Percentiles rank a stretch among this genome's conserved stretches.
phyloP scores from a whole-genome alignment of 2,113 vertebrate genomes.

The Myotis brandtii region DNA sequence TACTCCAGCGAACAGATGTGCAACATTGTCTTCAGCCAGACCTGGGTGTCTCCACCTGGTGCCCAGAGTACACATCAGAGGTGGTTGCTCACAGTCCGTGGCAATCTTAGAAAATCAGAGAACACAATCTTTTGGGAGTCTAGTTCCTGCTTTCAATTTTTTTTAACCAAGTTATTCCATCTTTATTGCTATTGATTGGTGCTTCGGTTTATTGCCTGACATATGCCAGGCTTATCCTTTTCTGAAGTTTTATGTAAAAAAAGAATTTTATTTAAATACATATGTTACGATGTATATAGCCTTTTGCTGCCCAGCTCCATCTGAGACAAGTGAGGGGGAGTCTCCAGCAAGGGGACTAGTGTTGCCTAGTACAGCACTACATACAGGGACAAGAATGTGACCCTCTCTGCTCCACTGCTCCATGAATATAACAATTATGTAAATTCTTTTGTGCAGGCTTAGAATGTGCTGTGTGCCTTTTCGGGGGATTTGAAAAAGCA shows the following conservation, averaged over 20 bases:
- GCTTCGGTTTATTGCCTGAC: not conserved
- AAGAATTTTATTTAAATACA: not conserved
- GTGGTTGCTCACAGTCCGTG: not conserved
- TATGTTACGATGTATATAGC: not conserved
- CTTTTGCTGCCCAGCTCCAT: not conserved
- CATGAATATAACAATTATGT: slow-evolving; percentile 49
- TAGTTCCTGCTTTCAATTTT: not conserved
- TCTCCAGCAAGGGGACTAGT: not conserved
- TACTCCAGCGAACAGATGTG: not conserved
- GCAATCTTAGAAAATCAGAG: not conserved
- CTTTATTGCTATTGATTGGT: not conserved
- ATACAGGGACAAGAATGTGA: slow-evolving; percentile 52
- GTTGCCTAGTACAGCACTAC: slow-evolving; percentile 17
- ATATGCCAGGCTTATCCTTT: not conserved
- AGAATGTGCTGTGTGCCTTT: slow-evolving; percentile 50
- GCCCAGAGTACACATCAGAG: not conserved
- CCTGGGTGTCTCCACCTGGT: not conserved
- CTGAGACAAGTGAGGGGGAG: not conserved
- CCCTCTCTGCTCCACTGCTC: slow-evolving; percentile 20
- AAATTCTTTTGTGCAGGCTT: slow-evolving; percentile 35
- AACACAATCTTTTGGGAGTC: not conserved
- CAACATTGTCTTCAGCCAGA: not conserved
- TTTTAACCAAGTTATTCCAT: not conserved
- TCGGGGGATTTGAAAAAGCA: not conserved
- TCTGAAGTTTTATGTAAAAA: not conserved